Conservation (phyloP, 2,888 invertebrate genomes). For the Micoletzkya japonica region DNA sequence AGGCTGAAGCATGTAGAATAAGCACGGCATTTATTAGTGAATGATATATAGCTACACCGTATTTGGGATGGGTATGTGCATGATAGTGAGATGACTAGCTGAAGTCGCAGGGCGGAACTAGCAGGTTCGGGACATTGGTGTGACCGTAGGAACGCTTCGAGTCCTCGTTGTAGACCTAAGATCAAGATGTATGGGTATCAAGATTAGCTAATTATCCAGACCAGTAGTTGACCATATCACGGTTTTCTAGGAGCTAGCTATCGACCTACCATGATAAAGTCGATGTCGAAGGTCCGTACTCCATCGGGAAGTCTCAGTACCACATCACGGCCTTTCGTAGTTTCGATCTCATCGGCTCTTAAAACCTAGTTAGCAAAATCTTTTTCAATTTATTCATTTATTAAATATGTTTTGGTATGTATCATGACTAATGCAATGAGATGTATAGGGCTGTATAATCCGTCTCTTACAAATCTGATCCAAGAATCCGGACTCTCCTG, state of each 20-base stretch:
- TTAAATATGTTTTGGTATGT: neutral
- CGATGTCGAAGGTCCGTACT: slow-evolving; percentile 42
- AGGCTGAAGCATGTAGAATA: no score
- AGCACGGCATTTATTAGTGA: no score
- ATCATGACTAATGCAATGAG: no score
- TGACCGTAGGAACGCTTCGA: slow-evolving; percentile 18
- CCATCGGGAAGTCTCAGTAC: slow-evolving; percentile 39
- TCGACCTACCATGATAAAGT: slow-evolving; percentile 30
- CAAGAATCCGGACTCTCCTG: slow-evolving; percentile 29
- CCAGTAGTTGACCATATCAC: neutral
- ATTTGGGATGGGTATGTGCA: no score
- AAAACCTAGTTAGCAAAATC: slow-evolving; percentile 17
- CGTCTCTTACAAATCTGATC: slow-evolving; percentile 22
- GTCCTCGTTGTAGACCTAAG: slow-evolving; percentile 25
- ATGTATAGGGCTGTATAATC: no score
- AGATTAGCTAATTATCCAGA: neutral
- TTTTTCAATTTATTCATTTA: neutral
- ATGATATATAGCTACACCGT: no score
- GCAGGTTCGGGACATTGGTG: slow-evolving; percentile 19
- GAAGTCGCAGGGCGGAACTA: slow-evolving; percentile 23
- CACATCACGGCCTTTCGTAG: slow-evolving; percentile 36
- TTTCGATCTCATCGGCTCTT: slow-evolving; percentile 40
- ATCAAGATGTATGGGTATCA: neutral
- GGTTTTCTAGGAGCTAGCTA: neutral
- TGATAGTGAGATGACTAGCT: neutral